Percentiles rank a stretch among this genome's conserved stretches.
phyloP scores from a whole-genome alignment of 2,888 invertebrate genomes.

The Anodontia alba region DNA sequence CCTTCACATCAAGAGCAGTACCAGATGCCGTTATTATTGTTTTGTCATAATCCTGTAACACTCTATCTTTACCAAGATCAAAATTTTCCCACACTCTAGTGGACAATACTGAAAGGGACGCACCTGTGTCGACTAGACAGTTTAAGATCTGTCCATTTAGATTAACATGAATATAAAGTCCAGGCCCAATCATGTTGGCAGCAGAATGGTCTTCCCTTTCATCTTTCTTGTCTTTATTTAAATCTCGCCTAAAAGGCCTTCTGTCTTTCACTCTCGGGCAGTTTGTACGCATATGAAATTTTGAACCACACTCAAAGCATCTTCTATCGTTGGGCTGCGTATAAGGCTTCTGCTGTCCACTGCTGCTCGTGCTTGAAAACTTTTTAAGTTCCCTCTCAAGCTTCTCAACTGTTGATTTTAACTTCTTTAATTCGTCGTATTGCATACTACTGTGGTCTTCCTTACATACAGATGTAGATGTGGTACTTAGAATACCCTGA shows the following conservation, averaged over 20 bases:
- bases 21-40: conserved; percentile 21
- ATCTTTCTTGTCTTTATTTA: background rate
- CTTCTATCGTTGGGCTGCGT: background rate
- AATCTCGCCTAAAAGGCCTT: background rate
- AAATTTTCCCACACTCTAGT: conserved; percentile 15
- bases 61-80: background rate
- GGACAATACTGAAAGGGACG: conserved; percentile 22
- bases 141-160: background rate
- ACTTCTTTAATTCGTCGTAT: background rate
- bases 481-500: background rate
- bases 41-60: conserved; percentile 9
- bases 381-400: background rate
- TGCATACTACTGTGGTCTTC: background rate
- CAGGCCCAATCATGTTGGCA: background rate
- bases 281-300: background rate
- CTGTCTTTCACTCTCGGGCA: background rate
- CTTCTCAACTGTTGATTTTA: background rate
- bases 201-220: background rate
- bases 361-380: background rate
- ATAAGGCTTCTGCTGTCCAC: background rate
- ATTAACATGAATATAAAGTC: background rate
- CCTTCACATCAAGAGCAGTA: conserved; percentile 22
- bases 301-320: conserved; percentile 4
- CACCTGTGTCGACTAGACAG: conserved; percentile 20
- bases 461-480: background rate